These are phyloP conservation scores for Drosophila siamana DNA, from an alignment of 2,888 invertebrate genomes.

Conservation along the genomic window DNA sequence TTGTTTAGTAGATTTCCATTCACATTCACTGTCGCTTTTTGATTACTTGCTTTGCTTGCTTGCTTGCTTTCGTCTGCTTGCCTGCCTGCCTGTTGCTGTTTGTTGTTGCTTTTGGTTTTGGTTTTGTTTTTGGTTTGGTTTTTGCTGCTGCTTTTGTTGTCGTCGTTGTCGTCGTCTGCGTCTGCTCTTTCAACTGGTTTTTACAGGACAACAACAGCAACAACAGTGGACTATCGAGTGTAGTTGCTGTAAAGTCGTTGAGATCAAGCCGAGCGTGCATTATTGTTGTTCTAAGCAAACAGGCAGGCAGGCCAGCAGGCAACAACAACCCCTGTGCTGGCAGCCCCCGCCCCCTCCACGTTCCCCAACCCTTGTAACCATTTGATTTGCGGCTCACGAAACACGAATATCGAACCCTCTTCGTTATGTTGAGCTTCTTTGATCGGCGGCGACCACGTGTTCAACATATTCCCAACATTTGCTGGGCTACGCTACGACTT, in stretches of 20 bases:
- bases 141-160: slow-evolving; percentile 9
- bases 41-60: slow-evolving; percentile 29
- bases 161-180: slow-evolving; percentile 23
- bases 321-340: neutral
- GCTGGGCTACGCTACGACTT: slow-evolving; percentile 44
- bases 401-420: neutral
- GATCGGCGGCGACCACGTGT: slow-evolving; percentile 64
- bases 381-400: slow-evolving; percentile 1
- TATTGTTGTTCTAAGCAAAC: neutral
- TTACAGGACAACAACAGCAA: slow-evolving; percentile 70
- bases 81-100: neutral
- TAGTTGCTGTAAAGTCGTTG: neutral
- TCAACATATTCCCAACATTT: slow-evolving; percentile 77
- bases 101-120: neutral
- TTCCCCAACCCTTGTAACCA: neutral
- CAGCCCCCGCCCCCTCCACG: neutral
- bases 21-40: slow-evolving; percentile 79
- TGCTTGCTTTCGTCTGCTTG: neutral
- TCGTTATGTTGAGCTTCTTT: neutral
- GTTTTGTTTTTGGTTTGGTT: neutral
- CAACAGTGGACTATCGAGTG: slow-evolving; percentile 1
- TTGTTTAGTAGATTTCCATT: slow-evolving; percentile 81
- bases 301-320: too few relatives aligned
- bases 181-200: slow-evolving; percentile 69
- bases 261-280: neutral